Evolutionary conservation across 2,797 vertebrate species (phyloP), one percentile per base, ranked within the genome.

Genomic region (Helarctos malayanus): DNA sequence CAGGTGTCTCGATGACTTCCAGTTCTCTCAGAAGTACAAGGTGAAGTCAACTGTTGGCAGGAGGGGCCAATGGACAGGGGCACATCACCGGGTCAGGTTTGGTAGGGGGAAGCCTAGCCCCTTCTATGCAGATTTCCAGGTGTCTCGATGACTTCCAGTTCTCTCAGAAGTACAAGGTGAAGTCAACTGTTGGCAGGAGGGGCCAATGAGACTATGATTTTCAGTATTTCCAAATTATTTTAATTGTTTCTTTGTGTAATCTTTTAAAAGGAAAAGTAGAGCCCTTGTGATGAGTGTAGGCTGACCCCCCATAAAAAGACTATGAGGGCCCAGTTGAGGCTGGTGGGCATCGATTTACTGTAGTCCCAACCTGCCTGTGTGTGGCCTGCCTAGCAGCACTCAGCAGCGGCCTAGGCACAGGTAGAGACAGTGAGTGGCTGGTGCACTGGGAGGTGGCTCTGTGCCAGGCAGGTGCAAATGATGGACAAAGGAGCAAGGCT

Each of bases 201-300:
- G 35, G 35, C 14, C 47, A 89, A 84, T 45, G 3, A 85, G 14
- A 75, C 52, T 84, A 80, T 19, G 3, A 78, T 73, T 93, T 73
- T 95, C 61, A 87, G 2, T 52, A 83, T 87, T 96, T 83, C 69
- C 16, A 49, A 56, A 93, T n/a, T 73, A 52, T 81, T 63, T 59
- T 35, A 56, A 63, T 56, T 69, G 56, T 41, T 89, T 71, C 61
- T 92, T 38, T 56, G n/a, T 68, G 25, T 49, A 38, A 71, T 87
- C 61, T 88, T 94, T 86, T 57, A 47, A 49, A 94, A 91, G n/a
- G 21, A 81, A 56, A 78, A 80, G 35, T 16, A 59, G 45, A 78
- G 38, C 54, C 89, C 81, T 80, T 19, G 49, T 16, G 32, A 76
- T 65, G 18, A 84, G 21, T 85, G 14, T 27, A 92, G 38, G 47